Evolutionary conservation across 64 coral and sea anemone genomes (phyloP), one percentile per base, ranked within the genome.

Genomic region (Astreopora myriophthalma): DNA sequence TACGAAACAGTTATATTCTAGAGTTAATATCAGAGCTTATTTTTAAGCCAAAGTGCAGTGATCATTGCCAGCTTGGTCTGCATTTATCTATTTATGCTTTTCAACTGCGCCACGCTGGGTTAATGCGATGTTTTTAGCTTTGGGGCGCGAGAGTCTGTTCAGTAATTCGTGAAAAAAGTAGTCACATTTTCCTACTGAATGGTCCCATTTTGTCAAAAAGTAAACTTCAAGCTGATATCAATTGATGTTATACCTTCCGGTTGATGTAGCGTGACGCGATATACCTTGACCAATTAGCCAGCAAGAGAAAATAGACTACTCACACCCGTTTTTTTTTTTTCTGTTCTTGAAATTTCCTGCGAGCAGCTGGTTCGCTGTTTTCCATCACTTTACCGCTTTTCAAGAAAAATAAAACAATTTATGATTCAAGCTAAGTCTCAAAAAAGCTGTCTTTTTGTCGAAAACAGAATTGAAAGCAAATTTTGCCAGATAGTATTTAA

Each of bases 341-440:
- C 22, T 24, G 4, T 22, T 24, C 61, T 26, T 64, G 4, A 24
- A 24, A 64, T 64, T 64, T 55, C 17, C 10, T 25, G 20, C 70
- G 17, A 16, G 55, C 57, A 38, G 55, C 32, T 83, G 55, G 14
- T 64, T 38, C 32, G 1, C 30, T 36, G 23, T 10, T 22, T 83
- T 64, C 39, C 34, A 12, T 61, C 8, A 60, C 25, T 22, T n/a
- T 34, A 80, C 76, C 79, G 79, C 79, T 83, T 83, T 11, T 57
- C 52, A 65, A 20, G 16, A 14, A 34, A 64, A 83, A 64, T 22
- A 36, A 36, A 19, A 37, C 31, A 6, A 12, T 73, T 73, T 14
- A 0, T 3, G 24, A 23, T 37, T 32, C 27, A 34, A 71, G 27
- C 12, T 34, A 31, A 32, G 28, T 34, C 7, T 5, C 3, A 27